A percentile compares a stretch with the other conserved stretches of the same genome.
phyloP scores from a whole-genome alignment of 2,888 invertebrate genomes.

The Cheilosia vulpina region DNA sequence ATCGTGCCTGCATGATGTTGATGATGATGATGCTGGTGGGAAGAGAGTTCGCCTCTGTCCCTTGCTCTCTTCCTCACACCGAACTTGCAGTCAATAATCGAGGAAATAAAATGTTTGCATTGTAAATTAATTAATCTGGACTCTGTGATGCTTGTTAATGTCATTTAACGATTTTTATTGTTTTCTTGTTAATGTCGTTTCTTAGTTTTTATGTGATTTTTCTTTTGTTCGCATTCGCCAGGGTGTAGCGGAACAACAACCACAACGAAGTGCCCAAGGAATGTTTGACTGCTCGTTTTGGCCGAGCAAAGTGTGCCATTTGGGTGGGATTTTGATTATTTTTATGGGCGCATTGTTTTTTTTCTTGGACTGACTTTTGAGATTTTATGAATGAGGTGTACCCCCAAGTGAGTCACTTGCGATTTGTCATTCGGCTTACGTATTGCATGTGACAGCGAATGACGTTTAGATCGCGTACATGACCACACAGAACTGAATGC shows the following conservation, averaged over 20 bases:
- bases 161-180: slow-evolving; percentile 75
- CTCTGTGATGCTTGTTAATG: slow-evolving; percentile 75
- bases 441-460: not conserved
- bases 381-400: slow-evolving; percentile 44
- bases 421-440: slow-evolving; percentile 19
- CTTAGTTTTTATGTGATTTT: slow-evolving; percentile 67
- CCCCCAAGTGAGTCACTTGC: slow-evolving; percentile 45
- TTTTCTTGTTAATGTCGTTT: slow-evolving; percentile 71
- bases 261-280: not conserved
- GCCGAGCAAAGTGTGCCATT: slow-evolving; percentile 46
- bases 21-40: slow-evolving; percentile 37
- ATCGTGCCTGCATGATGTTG: slow-evolving; percentile 46
- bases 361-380: slow-evolving; percentile 17
- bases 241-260: not conserved
- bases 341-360: slow-evolving; percentile 45
- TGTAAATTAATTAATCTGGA: slow-evolving; percentile 76
- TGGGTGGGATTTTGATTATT: slow-evolving; percentile 70
- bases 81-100: slow-evolving; percentile 52
- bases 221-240: slow-evolving; percentile 41
- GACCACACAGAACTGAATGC: slow-evolving; percentile 1
- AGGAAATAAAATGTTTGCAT: slow-evolving; percentile 74
- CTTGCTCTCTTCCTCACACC: not conserved
- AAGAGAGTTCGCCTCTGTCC: slow-evolving; percentile 8
- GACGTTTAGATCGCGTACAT: not conserved
- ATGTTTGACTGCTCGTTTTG: slow-evolving; percentile 4